Evolutionary conservation across 2,888 invertebrate genomes (phyloP), one percentile per base, ranked within the genome.

Genomic region (Rhaphigaster nebulosa): DNA sequence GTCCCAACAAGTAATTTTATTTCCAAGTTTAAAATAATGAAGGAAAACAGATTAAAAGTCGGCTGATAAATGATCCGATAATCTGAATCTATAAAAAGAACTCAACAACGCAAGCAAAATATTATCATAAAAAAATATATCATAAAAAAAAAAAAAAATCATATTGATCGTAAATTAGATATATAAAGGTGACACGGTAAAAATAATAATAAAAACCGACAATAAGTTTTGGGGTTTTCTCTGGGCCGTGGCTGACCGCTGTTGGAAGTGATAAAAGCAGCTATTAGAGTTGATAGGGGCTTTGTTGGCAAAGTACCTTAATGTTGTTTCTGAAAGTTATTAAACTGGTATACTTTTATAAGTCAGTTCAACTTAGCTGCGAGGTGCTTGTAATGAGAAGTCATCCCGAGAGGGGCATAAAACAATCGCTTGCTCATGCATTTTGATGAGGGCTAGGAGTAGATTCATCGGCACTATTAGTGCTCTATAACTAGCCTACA

Each of bases 281-380:
- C 84, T 45, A 45, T 84, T 84, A 84, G 45, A 84, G 45, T 45
- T 84, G 84, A 84, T 84, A 76, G 84, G 84, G 45, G 45, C 84
- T 45, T 84, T 84, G 84, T 84, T 84, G 84, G 45, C n/a, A n/a
- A 41, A 45, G 84, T 84, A 84, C 84, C 45, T 84, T 84, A 84
- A 84, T 84, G 84, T 84, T 84, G 84, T 84, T 84, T 84, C 45
- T n/a, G 84, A 50, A 84, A 84, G 84, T 84, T 84, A 84, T 84
- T 84, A 84, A 84, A 45, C 45, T 41, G 84, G 45, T 84, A 84
- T 84, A 84, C 84, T 84, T 84, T 84, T 84, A 84, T 84, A 84
- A 84, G 84, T 84, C 12, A 23, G 70, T 76, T 76, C 70, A 76
- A 50, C 13, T 50, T 50, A 50, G 41, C 45, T 8, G n/a, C 45